Conservation (phyloP, 2,113 vertebrate genomes). For the Rhegmatorhina hoffmannsi region DNA sequence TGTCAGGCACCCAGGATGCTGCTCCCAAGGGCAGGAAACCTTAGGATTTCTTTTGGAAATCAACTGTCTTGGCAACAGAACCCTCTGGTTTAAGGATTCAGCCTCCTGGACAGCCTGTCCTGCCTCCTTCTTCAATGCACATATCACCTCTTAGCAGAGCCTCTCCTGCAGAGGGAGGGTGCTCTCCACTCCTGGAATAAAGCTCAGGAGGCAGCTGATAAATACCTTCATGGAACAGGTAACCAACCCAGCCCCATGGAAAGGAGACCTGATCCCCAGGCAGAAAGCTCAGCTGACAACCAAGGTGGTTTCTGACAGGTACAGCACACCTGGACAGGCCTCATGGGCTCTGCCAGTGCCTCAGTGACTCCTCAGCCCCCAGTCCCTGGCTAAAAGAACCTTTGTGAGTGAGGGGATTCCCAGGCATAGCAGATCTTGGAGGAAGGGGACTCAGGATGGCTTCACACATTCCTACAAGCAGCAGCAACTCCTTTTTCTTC, state of each 20-base stretch:
- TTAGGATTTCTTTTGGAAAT: neutral
- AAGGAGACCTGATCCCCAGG: neutral
- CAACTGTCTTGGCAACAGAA: neutral
- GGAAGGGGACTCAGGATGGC: neutral
- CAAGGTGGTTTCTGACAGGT: neutral
- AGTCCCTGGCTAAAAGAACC: neutral
- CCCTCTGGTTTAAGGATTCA: neutral
- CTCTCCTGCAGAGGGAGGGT: neutral
- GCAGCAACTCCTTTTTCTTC: neutral
- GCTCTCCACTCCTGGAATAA: neutral
- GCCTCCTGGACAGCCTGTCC: neutral
- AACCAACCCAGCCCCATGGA: neutral
- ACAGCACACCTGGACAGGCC: neutral
- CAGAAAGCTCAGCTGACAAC: neutral
- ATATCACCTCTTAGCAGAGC: neutral
- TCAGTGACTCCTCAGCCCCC: neutral
- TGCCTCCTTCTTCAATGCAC: neutral
- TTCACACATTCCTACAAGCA: neutral
- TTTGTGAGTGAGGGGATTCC: neutral
- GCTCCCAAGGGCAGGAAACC: neutral
- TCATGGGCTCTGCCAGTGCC: neutral
- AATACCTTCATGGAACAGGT: neutral
- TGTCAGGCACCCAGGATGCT: neutral
- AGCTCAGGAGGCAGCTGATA: neutral
- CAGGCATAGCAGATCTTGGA: neutral